A percentile compares a stretch with the other conserved stretches of the same genome.
Conservation (phyloP, 2,888 invertebrate genomes). For the Drosophila tripunctata region DNA sequence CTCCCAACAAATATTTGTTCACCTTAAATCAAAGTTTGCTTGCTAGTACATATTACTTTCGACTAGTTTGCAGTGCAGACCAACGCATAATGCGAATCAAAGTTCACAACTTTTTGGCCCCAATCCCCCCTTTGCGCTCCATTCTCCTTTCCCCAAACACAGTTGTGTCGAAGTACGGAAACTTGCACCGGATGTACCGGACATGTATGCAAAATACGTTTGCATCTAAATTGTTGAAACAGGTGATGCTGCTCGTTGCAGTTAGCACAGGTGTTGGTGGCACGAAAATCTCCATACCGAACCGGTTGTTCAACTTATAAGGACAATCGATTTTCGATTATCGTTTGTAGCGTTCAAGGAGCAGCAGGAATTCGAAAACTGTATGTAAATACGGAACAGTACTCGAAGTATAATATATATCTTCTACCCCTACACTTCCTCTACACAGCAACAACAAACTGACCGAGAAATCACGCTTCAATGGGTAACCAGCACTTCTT, state of each 20-base stretch:
- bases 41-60: background rate
- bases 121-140: background rate
- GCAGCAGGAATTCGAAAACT: constrained; percentile 45
- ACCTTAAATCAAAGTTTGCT: background rate
- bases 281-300: background rate
- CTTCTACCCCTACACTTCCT: background rate
- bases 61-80: background rate
- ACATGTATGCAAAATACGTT: constrained; percentile 49
- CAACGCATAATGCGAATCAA: constrained; percentile 42
- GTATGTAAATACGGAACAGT: constrained; percentile 30
- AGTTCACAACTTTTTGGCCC: constrained; percentile 33
- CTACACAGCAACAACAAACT: constrained; percentile 31
- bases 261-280: constrained; percentile 14
- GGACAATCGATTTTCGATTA: constrained; percentile 70
- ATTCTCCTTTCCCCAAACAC: background rate
- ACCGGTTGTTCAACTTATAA: constrained; percentile 44
- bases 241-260: background rate
- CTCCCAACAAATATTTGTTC: background rate
- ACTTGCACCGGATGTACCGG: constrained; percentile 38
- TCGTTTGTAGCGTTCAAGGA: constrained; percentile 11
- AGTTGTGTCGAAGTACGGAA: constrained; percentile 17
- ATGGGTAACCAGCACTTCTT: constrained; percentile 9
- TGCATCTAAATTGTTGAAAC: constrained; percentile 38
- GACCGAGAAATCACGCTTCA: constrained; percentile 14
- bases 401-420: too few species aligned